phyloP scores from a whole-genome alignment of 2,797 vertebrate genomes.

The Eulemur coronatus region DNA sequence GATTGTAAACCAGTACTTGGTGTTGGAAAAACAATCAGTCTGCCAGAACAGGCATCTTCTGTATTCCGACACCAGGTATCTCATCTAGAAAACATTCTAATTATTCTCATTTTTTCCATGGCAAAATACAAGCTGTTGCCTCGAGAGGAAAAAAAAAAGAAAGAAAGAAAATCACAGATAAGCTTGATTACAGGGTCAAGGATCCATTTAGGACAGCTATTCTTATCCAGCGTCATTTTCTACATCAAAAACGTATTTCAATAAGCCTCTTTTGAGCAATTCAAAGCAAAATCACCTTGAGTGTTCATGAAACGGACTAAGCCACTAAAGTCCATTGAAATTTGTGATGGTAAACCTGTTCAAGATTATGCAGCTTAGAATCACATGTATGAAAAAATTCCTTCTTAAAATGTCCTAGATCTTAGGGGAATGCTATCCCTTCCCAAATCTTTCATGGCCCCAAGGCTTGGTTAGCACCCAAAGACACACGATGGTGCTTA shows the following conservation, averaged over 20 bases:
- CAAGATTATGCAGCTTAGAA: neutral
- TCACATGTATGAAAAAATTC: neutral
- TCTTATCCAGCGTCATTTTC: neutral
- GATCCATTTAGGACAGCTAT: neutral
- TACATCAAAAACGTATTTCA: constrained; percentile 27
- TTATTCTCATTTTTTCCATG: constrained; percentile 70
- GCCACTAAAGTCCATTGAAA: constrained; percentile 40
- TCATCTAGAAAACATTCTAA: constrained; percentile 70
- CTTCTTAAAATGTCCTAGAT: neutral
- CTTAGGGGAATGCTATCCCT: neutral
- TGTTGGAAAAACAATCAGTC: constrained; percentile 60
- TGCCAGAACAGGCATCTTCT: constrained; percentile 43
- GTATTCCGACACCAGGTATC: constrained; percentile 20
- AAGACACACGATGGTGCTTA: neutral
- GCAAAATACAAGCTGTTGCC: constrained; percentile 57
- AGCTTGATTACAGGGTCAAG: constrained; percentile 19
- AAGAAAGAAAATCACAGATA: constrained; percentile 28
- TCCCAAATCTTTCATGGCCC: neutral
- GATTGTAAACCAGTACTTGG: constrained; percentile 39
- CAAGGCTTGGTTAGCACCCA: neutral
- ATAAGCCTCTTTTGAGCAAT: neutral
- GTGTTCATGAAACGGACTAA: neutral
- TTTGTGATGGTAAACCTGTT: neutral
- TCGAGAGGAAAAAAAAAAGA: neutral
- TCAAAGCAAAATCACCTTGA: constrained; percentile 29